These are phyloP conservation scores for Nomada flava DNA, from an alignment of 2,888 invertebrate species.

Conservation along the genomic window DNA sequence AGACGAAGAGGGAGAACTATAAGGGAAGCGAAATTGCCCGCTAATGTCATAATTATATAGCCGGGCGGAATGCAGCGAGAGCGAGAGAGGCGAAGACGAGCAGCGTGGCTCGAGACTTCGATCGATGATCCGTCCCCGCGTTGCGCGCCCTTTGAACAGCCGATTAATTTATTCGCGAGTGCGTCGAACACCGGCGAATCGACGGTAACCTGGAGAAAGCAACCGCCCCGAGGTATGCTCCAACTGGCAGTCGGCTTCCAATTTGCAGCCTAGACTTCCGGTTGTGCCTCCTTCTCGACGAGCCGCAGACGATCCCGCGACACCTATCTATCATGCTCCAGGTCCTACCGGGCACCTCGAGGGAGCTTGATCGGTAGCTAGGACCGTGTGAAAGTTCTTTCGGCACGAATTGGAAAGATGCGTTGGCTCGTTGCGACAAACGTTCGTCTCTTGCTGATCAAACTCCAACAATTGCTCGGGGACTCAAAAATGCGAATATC, in stretches of 20 bases:
- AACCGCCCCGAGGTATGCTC: slow-evolving; percentile 32
- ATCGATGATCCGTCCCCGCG: slow-evolving; percentile 38
- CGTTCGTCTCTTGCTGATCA: neutral
- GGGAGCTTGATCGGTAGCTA: slow-evolving; percentile 29
- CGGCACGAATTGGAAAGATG: neutral
- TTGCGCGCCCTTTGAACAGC: slow-evolving; percentile 47
- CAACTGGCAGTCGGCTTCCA: slow-evolving; percentile 66
- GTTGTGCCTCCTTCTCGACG: neutral
- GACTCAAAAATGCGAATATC: no score
- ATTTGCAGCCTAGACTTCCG: slow-evolving; percentile 69
- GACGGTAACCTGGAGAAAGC: slow-evolving; percentile 12
- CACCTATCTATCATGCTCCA: neutral
- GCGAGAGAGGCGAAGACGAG: slow-evolving; percentile 42
- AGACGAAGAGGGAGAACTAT: slow-evolving; percentile 35
- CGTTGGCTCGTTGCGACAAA: slow-evolving; percentile 28
- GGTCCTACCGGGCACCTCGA: no score
- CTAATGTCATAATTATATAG: slow-evolving; percentile 70
- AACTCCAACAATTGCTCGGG: no score
- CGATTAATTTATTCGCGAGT: slow-evolving; percentile 62
- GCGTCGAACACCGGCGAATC: slow-evolving; percentile 30
- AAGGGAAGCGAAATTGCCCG: slow-evolving; percentile 65
- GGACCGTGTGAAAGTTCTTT: slow-evolving; percentile 22
- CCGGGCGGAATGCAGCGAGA: slow-evolving; percentile 30
- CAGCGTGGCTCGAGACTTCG: slow-evolving; percentile 32
- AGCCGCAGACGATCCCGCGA: neutral